Base-by-base conservation (phyloP, 2,797 vertebrate species). In the Adrianichthys oophorus region DNA sequence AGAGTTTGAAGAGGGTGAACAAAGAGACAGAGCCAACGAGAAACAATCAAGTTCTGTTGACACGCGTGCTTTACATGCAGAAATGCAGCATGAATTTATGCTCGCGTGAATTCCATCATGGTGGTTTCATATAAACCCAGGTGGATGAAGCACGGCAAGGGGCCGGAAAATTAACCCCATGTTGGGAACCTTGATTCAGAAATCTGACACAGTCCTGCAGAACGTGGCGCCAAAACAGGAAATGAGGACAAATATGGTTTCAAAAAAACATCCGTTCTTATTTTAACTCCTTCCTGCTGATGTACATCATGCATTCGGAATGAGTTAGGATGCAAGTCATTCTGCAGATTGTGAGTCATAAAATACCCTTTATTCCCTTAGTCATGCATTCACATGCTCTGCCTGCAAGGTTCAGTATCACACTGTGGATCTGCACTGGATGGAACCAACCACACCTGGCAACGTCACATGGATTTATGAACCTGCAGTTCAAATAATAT, bases 51-150 rank as follows among this genome's bases (percentile, higher is more conserved):
- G 32, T 26, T 41, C 41, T 40, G 63, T 47, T 56, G 62, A 44
- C 12, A 43, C 40, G 46, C 61, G 49, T 45, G 44, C 13, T 29
- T 52, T 21, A 23, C 55, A 50, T 68, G 52, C 15, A 54, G 59
- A 19, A 7, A 54, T 60, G 41, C 23, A 16, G 61, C 66, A 43
- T 21, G 19, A 21, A 21, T 21, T 21, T 21, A 21, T 21, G 19
- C 19, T 67, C 47, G 26, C 72, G 59, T 78, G 67, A 74, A 68
- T 79, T 78, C 78, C 47, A 51, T 46, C 70, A 54, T 32, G 76
- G 63, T 78, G 83, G 84, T 82, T 78, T 59, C 62, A 60, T 68
- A 58, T 68, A 45, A 62, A 64, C 54, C 47, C 15, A 76, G 78
- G 71, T 65, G 72, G 72, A 63, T 19, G 55, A 64, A 67, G 56